Evolutionary conservation across 2,797 vertebrate species (phyloP).

Genomic region (Hemitrygon akajei): DNA sequence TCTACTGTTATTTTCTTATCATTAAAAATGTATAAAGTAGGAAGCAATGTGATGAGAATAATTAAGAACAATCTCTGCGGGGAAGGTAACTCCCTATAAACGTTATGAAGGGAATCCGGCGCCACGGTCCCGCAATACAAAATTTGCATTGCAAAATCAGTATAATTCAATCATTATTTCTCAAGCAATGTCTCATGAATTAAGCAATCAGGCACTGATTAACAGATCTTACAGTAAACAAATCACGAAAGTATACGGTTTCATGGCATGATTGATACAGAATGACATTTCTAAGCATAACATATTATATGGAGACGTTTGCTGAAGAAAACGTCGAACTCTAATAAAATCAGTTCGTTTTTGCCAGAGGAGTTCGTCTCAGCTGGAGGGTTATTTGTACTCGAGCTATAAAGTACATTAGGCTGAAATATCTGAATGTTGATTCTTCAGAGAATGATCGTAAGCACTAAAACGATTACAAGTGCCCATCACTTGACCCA

Average conservation of each 20-base stretch:
- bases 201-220: conserved; percentile 36
- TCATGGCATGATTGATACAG: conserved; percentile 5
- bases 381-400: conserved; percentile 2
- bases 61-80: conserved; percentile 7
- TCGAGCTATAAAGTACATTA: neutral
- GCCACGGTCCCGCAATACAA: neutral
- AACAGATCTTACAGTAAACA: conserved; percentile 31
- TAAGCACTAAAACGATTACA: neutral
- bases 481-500: neutral
- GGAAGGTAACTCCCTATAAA: conserved; percentile 4
- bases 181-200: conserved; percentile 33
- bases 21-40: neutral
- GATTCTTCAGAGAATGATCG: neutral
- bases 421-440: neutral
- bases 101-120: conserved; percentile 11
- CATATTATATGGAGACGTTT: conserved; percentile 2
- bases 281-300: conserved; percentile 19
- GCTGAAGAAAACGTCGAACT: neutral
- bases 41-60: conserved; percentile 7
- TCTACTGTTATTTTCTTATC: neutral
- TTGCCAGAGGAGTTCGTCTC: conserved; percentile 3
- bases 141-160: conserved; percentile 30
- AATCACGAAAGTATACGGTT: conserved; percentile 8
- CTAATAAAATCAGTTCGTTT: conserved; percentile 17
- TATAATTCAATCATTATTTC: conserved; percentile 33